Base-by-base conservation (phyloP, 92 coral and sea anemone species). In the Micromussa lordhowensis region DNA sequence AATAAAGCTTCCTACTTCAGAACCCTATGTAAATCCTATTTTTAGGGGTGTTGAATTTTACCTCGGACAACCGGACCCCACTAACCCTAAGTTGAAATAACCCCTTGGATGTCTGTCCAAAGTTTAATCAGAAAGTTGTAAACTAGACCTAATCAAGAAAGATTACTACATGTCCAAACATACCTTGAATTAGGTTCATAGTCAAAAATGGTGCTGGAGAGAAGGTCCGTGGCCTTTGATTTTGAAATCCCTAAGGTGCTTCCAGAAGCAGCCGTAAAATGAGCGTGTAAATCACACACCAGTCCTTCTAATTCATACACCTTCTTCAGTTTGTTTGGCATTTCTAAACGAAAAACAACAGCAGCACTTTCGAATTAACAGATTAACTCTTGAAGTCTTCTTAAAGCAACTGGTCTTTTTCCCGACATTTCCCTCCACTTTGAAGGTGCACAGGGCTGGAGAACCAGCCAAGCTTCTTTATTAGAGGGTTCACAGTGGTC, bases 301-400 rank as follows among this genome's bases (percentile, higher is more conserved):
- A 97, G 85, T 1, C 99, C 99, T 61, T 96, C 99, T 70, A 97
- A 86, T 81, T 97, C 99, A 83, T 94, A 96, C 75, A 97, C 99
- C 82, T 93, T 97, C 82, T 95, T 95, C 34, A 97, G 77, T 84
- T 94, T 97, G 86, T 97, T 97, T 0, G 98, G 91, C 96, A 95
- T 93, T 85, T 94, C 99, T 97, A 80, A 44, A 77, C 3, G 1
- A 19, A 77, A 31, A 16, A 68, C 26, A 68, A 29, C 21, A 30
- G 17, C 58, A 24, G 59, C 21, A 26, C 30, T 66, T 66, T 66
- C 10, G 9, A 61, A 61, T 6, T 4, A 2, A 26, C 0, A 54
- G 4, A 54, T 40, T 3, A 40, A 40, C 5, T 35, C 48, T 40
- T 40, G 3, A 40, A 40, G 48, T 40, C 48, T 5, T 40, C 48